Base-by-base conservation (phyloP, 2,113 vertebrate species). In the Limanda limanda region DNA sequence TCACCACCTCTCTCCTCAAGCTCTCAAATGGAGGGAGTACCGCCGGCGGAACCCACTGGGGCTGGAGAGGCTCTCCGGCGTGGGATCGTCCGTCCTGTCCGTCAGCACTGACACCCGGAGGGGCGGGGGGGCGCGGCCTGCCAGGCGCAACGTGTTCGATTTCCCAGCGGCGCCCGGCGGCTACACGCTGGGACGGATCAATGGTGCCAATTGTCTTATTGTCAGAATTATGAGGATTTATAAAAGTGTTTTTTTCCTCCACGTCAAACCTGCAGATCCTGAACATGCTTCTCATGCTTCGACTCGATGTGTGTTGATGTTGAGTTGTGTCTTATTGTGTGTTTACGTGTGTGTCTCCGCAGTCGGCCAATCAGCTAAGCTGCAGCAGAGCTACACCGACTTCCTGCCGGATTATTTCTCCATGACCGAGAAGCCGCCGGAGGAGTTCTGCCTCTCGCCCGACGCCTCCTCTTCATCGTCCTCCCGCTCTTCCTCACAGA, bases 21-120 rank as follows among this genome's bases (percentile, higher is more conserved):
- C 97, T 0, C 95, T 99, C 83, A 99, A 98, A 91, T 99, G 98
- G 98, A 94, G 96, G 64, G 98, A 99, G 81, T 99, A 99, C 88
- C 95, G 97, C 47, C 95, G 96, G 23, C 95, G 94, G 86, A 99
- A 99, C 93, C 98, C 97, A 12, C 90, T 99, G 81, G 96, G 96
- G 58, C 92, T 96, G 81, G 96, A 97, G 65, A 92, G 92, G 0
- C 0, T 67, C 18, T 78, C 92, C 82, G 78, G 87, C 88, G 80
- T 89, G 0, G 56, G 89, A 63, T 60, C 64, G 1, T 64, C 52
- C 45, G 78, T 93, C 81, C 86, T 85, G 71, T 75, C 87, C 1
- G 82, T 88, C 76, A 93, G 83, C 90, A 85, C 95, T 81, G 95
- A 96, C 54, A 89, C 94, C 88, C 94, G 90, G 79, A 81, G 81